These are phyloP conservation scores for Dipodomys stephensi DNA, from an alignment of 2,113 vertebrate species.

Conservation along the genomic window DNA sequence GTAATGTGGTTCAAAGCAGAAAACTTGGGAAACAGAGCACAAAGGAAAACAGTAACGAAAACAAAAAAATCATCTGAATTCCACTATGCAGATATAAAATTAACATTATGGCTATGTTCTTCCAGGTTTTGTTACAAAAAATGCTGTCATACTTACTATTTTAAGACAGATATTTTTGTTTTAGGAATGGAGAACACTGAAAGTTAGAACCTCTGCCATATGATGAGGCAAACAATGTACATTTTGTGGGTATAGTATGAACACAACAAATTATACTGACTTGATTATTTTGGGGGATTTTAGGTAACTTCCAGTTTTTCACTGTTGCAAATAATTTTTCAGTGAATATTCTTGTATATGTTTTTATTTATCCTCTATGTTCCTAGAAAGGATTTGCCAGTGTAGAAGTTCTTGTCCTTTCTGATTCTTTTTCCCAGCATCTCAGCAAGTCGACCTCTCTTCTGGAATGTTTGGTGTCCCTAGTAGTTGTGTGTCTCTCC, in stretches of 20 bases:
- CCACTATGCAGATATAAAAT: slow-evolving; percentile 15
- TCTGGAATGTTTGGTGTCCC: background rate
- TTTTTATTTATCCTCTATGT: slow-evolving; percentile 23
- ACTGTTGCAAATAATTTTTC: slow-evolving; percentile 35
- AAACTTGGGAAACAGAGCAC: slow-evolving; percentile 53
- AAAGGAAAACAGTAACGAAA: slow-evolving; percentile 56
- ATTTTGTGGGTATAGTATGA: slow-evolving; percentile 32
- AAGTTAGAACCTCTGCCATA: background rate
- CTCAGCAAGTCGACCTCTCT: slow-evolving; percentile 10
- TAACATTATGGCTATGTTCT: slow-evolving; percentile 31
- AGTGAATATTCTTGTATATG: slow-evolving; percentile 23
- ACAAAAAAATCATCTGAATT: slow-evolving; percentile 14
- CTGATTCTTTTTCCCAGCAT: slow-evolving; percentile 16
- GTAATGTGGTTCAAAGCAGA: slow-evolving; percentile 63
- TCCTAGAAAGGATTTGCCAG: slow-evolving; percentile 33
- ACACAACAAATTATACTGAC: slow-evolving; percentile 19
- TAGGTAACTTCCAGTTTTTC: slow-evolving; percentile 22
- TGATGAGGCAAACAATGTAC: slow-evolving; percentile 8
- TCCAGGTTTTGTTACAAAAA: slow-evolving; percentile 45
- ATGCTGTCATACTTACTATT: slow-evolving; percentile 4
- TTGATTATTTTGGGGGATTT: slow-evolving; percentile 44
- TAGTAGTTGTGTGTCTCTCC: background rate
- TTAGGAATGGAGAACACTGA: background rate
- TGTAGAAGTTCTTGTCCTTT: background rate
- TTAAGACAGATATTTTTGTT: background rate